These are phyloP conservation scores for Nycticorax nycticorax DNA, from an alignment of 2,113 vertebrate genomes.

Conservation along the genomic window DNA sequence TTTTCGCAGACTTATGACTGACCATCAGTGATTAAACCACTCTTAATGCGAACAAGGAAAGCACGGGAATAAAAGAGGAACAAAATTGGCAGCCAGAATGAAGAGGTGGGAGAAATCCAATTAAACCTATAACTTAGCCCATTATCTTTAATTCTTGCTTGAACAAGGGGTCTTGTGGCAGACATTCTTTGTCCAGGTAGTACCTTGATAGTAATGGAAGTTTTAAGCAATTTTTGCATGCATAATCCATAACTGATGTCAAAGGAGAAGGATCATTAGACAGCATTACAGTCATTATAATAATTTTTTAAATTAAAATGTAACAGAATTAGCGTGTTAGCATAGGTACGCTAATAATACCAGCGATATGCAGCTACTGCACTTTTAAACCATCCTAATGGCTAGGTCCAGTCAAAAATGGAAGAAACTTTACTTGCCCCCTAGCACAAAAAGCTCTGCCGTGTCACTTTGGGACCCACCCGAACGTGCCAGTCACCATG, in stretches of 20 bases:
- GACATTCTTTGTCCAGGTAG: slow-evolving; percentile 11
- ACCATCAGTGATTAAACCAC: slow-evolving; percentile 7
- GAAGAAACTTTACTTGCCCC: neutral
- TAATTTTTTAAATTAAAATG: slow-evolving; percentile 35
- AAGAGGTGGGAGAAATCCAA: slow-evolving; percentile 23
- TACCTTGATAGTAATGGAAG: slow-evolving; percentile 6
- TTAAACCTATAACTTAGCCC: slow-evolving; percentile 35
- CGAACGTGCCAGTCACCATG: neutral
- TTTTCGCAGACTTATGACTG: neutral
- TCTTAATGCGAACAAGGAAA: neutral
- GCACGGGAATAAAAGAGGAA: slow-evolving; percentile 1
- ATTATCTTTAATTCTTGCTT: slow-evolving; percentile 38
- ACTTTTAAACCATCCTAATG: neutral
- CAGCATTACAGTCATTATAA: slow-evolving; percentile 17
- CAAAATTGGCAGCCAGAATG: slow-evolving; percentile 7
- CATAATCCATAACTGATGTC: neutral
- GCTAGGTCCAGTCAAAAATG: neutral
- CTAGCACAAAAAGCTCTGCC: neutral
- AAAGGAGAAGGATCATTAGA: slow-evolving; percentile 28
- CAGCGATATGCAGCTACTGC: neutral
- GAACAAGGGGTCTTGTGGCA: neutral
- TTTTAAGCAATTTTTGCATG: slow-evolving; percentile 41
- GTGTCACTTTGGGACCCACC: neutral
- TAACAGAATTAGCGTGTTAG: slow-evolving; percentile 13
- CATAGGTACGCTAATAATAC: neutral